phyloP scores from a whole-genome alignment of 2,888 invertebrate genomes.

The Trimorus sp. region DNA sequence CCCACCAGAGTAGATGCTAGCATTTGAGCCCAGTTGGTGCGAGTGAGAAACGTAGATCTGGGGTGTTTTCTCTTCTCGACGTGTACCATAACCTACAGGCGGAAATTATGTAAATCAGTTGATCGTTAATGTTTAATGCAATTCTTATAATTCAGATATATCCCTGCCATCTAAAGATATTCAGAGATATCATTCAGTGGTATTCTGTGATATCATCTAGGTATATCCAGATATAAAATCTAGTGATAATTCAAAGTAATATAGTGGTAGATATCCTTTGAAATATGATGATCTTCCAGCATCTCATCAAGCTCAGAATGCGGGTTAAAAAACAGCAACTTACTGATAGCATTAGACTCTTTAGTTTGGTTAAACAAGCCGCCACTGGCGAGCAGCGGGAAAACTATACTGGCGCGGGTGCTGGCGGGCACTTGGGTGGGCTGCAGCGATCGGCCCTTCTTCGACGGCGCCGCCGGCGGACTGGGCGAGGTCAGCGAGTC shows the following conservation, averaged over 20 bases:
- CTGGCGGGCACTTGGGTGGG: constrained; percentile 85
- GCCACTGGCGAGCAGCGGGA: constrained; percentile 85
- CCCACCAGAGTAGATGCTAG: constrained; percentile 72
- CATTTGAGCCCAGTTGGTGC: constrained; percentile 86
- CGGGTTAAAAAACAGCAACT: constrained; percentile 59
- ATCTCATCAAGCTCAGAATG: too few relatives aligned
- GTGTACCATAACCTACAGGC: constrained; percentile 88
- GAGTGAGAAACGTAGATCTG: constrained; percentile 79
- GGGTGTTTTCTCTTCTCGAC: constrained; percentile 86
- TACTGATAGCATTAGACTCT: constrained; percentile 79
- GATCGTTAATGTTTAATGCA: too few relatives aligned
- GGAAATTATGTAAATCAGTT: constrained; percentile 38
- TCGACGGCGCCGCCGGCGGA: constrained; percentile 76
- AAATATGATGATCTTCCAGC: too few relatives aligned
- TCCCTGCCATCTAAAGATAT: too few relatives aligned
- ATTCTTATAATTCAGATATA: too few relatives aligned
- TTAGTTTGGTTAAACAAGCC: constrained; percentile 83
- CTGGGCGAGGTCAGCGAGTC: constrained; percentile 79
- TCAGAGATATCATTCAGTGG: too few relatives aligned
- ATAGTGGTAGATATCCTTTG: too few relatives aligned
- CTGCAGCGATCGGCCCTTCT: constrained; percentile 77
- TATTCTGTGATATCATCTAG: too few relatives aligned
- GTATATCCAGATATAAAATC: too few relatives aligned
- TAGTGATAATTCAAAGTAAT: too few relatives aligned
- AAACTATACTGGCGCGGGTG: constrained; percentile 89